Evolutionary conservation across 2,797 vertebrate species (phyloP).

Genomic region (Paguma larvata): DNA sequence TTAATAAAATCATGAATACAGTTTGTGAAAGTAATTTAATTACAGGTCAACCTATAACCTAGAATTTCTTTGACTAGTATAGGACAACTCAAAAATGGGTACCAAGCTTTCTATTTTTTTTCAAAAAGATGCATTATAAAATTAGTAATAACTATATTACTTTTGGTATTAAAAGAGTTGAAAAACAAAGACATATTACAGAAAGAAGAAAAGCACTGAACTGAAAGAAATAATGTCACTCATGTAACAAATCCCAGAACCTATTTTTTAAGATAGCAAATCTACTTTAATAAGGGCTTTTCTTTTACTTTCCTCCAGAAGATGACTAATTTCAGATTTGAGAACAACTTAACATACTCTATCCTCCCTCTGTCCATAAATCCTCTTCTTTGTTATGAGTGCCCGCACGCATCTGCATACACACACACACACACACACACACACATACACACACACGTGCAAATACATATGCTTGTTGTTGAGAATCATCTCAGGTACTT

Average conservation of each 20-base stretch:
- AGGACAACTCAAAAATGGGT: background rate
- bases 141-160: slow-evolving; percentile 18
- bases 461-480: background rate
- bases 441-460: no score
- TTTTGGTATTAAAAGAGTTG: background rate
- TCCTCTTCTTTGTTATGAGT: background rate
- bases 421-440: no score
- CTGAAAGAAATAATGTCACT: background rate
- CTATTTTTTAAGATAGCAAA: slow-evolving; percentile 15
- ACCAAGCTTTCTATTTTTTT: background rate
- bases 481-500: slow-evolving; percentile 44
- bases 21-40: background rate
- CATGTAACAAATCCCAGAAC: background rate
- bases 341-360: background rate
- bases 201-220: slow-evolving; percentile 11
- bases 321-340: background rate
- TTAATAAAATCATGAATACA: background rate
- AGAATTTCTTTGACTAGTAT: background rate
- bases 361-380: background rate
- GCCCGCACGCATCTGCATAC: no score
- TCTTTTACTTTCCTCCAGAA: background rate
- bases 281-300: background rate
- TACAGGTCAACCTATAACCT: background rate
- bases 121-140: background rate
- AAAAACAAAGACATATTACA: slow-evolving; percentile 16